Evolutionary conservation across 2,113 vertebrate genomes (phyloP), one percentile per base, ranked within the genome.

Genomic region (Perca fluviatilis): DNA sequence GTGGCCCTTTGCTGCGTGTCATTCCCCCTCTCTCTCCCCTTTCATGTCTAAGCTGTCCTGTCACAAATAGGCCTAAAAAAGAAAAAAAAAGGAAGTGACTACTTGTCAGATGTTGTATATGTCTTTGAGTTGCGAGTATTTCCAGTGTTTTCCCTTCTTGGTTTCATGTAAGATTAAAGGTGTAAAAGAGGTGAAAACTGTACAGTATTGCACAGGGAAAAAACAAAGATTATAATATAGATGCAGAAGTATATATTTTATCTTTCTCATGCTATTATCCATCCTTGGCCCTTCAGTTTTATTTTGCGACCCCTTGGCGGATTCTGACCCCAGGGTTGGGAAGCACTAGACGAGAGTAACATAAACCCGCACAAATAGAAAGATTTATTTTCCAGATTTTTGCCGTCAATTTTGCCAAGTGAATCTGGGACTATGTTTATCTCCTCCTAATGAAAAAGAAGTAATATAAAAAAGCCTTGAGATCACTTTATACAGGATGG

Each of bases 281-380:
- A 19, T 70, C 33, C 36, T 36, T 12, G 72, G 43, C 23, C 51
- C n/a, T 61, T 61, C 50, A 69, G 63, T 57, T 79, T 75, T 74
- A 6, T 51, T 51, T 40, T 63, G 18, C 18, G 23, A 66, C 74
- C 51, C 36, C 11, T 70, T 5, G 8, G 47, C 1, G 4, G 21
- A 16, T 25, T 27, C 47, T 43, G n/a, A 49, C 8, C 50, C 49
- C 18, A 23, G 21, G 23, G 23, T 70, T 54, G 6, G n/a, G 2
- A 54, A 13, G 18, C 58, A 47, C 53, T 18, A 43, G 23, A 54
- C 47, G 14, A 30, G 33, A 54, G 23, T 6, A 58, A 57, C 40
- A 30, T 61, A 25, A 63, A 36, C 12, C 2, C 23, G 2, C 40
- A 27, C 30, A 33, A 33, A 33, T 33, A 33, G 30, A 5, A 33